Conservation (phyloP, 2,888 invertebrate species). For the Mactromeris polynyma region DNA sequence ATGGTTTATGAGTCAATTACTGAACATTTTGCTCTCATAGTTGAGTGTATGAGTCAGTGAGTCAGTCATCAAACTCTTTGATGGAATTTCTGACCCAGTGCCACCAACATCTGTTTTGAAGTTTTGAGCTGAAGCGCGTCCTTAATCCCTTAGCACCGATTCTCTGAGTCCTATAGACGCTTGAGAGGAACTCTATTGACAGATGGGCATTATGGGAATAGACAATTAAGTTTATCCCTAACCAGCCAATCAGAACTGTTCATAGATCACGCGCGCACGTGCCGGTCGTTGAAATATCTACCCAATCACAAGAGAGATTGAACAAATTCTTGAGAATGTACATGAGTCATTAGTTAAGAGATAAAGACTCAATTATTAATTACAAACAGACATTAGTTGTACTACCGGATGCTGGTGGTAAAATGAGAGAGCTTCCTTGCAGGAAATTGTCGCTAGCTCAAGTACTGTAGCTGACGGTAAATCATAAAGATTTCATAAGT, state of each 20-base stretch:
- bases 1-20: constrained; percentile 18
- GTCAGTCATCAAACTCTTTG: constrained; percentile 27
- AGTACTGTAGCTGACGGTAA: background rate
- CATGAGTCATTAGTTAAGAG: constrained; percentile 43
- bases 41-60: constrained; percentile 26
- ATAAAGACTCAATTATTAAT: constrained; percentile 41
- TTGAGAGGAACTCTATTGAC: constrained; percentile 35
- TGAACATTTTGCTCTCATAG: background rate
- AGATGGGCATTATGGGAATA: constrained; percentile 46
- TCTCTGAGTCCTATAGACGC: constrained; percentile 13
- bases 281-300: constrained; percentile 4
- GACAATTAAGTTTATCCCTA: constrained; percentile 31
- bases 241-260: constrained; percentile 34
- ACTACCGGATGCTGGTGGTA: constrained; percentile 15
- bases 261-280: constrained; percentile 40
- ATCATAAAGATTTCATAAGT: background rate
- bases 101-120: constrained; percentile 42
- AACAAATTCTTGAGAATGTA: constrained; percentile 29
- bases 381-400: constrained; percentile 14
- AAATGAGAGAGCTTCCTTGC: background rate
- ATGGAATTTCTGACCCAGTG: constrained; percentile 41
- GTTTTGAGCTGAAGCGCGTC: background rate
- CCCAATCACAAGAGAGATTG: constrained; percentile 28
- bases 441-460: constrained; percentile 9
- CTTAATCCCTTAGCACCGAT: constrained; percentile 28